Evolutionary conservation across 1,140 invertebrate genomes (phyloP).

Genomic region (Hylaeus volcanicus): DNA sequence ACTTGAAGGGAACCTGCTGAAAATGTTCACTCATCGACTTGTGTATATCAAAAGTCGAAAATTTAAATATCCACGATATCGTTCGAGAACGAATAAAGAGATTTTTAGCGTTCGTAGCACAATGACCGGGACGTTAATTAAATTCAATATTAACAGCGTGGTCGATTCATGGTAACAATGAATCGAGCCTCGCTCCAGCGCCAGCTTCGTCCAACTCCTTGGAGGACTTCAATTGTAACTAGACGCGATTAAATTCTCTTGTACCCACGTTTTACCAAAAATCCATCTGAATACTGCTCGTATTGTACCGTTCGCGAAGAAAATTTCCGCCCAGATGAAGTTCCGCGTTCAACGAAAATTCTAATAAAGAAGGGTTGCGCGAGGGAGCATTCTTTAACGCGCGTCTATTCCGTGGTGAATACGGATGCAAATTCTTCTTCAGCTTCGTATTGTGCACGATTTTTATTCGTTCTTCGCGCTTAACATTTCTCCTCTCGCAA

Average conservation of each 20-base stretch:
- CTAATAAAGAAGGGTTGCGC: neutral
- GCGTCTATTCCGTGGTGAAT: neutral
- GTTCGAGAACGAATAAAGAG: too few species aligned
- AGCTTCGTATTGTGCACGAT: neutral
- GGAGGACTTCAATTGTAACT: neutral
- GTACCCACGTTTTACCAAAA: neutral
- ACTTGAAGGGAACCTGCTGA: too few species aligned
- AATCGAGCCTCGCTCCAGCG: too few species aligned
- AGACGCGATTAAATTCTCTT: neutral
- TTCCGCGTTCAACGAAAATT: slow-evolving; percentile 6
- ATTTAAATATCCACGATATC: too few species aligned
- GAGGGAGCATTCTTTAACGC: neutral
- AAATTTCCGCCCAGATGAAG: slow-evolving; percentile 4
- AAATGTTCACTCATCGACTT: too few species aligned
- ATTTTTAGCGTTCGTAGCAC: too few species aligned
- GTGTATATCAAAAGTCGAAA: too few species aligned
- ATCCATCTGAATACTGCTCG: neutral
- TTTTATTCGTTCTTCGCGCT: slow-evolving; percentile 5
- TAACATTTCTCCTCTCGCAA: neutral
- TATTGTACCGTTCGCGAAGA: neutral
- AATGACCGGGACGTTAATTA: neutral
- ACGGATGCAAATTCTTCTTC: slow-evolving; percentile 23
- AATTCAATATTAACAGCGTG: neutral
- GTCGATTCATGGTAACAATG: neutral
- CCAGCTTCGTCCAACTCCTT: too few species aligned